phyloP scores from a whole-genome alignment of 2,888 invertebrate genomes.

The Conops quadrifasciatus region DNA sequence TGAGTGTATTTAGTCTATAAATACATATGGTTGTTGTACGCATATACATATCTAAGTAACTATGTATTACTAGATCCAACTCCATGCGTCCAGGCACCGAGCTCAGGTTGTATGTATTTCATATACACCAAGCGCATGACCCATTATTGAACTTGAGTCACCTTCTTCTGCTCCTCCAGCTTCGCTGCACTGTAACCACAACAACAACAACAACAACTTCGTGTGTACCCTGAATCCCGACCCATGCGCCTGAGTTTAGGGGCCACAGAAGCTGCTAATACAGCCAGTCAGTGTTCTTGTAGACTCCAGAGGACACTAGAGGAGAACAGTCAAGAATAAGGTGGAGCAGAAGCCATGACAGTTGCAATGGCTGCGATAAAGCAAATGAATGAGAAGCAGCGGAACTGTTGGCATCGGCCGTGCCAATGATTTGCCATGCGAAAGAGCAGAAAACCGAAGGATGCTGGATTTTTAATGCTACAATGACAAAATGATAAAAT shows the following conservation, averaged over 20 bases:
- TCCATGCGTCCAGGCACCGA: background rate
- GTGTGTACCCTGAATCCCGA: constrained; percentile 47
- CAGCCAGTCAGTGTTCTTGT: constrained; percentile 51
- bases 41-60: background rate
- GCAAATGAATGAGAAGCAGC: constrained; percentile 36
- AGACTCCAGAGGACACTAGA: constrained; percentile 54
- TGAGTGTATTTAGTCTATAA: background rate
- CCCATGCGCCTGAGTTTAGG: constrained; percentile 44
- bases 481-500: background rate
- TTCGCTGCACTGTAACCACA: background rate
- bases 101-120: constrained; percentile 13
- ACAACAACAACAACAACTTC: constrained; percentile 9
- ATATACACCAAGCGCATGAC: constrained; percentile 56
- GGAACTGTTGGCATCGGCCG: background rate
- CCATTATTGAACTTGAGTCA: constrained; percentile 55
- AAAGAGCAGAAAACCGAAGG: constrained; percentile 1
- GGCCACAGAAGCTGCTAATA: constrained; percentile 35
- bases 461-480: background rate
- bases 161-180: constrained; percentile 9
- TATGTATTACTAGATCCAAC: background rate
- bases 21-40: background rate
- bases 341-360: constrained; percentile 62
- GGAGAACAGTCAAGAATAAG: constrained; percentile 56
- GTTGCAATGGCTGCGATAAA: constrained; percentile 57
- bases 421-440: background rate